These are phyloP conservation scores for Eumaeus atala DNA, from an alignment of 1,140 invertebrate species.

Conservation along the genomic window DNA sequence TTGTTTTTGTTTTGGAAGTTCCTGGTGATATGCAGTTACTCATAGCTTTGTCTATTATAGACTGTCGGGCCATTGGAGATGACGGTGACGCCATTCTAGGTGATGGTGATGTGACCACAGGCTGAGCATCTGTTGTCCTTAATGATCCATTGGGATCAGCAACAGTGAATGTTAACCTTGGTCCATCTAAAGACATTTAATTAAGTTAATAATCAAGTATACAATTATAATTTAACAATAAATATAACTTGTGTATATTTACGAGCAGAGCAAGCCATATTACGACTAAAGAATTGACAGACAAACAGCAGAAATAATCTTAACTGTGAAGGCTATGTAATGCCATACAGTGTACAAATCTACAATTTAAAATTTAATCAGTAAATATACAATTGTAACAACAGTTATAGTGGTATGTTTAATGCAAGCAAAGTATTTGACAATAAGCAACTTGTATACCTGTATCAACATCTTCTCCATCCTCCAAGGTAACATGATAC, in stretches of 20 bases:
- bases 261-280: too few relatives aligned
- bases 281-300: too few relatives aligned
- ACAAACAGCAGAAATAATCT: too few relatives aligned
- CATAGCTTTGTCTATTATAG: slow-evolving; percentile 27
- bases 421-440: background rate
- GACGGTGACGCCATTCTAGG: slow-evolving; percentile 36
- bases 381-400: background rate
- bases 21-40: slow-evolving; percentile 30
- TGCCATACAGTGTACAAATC: too few relatives aligned
- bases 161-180: slow-evolving; percentile 34
- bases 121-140: slow-evolving; percentile 31
- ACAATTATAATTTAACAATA: too few relatives aligned
- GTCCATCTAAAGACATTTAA: slow-evolving; percentile 36
- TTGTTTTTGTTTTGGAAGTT: slow-evolving; percentile 39
- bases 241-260: too few relatives aligned
- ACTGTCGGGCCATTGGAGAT: slow-evolving; percentile 39
- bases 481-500: slow-evolving; percentile 64
- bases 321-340: too few relatives aligned
- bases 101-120: slow-evolving; percentile 46
- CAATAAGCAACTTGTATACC: slow-evolving; percentile 32
- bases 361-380: too few relatives aligned
- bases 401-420: too few relatives aligned
- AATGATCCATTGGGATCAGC: slow-evolving; percentile 29
- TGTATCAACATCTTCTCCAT: slow-evolving; percentile 53
- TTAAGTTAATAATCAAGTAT: slow-evolving; percentile 12